These are phyloP conservation scores for Odontesthes bonariensis DNA, from an alignment of 2,113 vertebrate genomes.

Conservation along the genomic window DNA sequence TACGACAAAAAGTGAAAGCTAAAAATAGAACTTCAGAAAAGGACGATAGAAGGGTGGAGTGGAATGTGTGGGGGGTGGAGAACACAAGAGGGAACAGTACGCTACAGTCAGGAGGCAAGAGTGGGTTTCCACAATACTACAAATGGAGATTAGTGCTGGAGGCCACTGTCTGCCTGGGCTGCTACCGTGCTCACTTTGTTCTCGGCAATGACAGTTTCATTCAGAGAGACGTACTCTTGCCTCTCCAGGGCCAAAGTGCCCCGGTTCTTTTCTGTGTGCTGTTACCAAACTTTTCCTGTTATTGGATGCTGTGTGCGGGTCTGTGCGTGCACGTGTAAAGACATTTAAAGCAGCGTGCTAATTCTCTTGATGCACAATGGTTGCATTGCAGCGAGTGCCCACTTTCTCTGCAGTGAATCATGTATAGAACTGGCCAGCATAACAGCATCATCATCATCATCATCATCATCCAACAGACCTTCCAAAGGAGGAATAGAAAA, in stretches of 20 bases:
- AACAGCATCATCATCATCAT: too few species aligned
- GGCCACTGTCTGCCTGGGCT: constrained; percentile 58
- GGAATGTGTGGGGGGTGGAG: constrained; percentile 5
- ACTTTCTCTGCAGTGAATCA: constrained; percentile 12
- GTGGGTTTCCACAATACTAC: constrained; percentile 39
- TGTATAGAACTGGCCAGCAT: background rate
- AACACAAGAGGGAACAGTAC: constrained; percentile 16
- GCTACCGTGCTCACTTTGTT: constrained; percentile 72
- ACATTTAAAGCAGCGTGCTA: background rate
- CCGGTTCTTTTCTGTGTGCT: constrained; percentile 25
- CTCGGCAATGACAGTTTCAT: constrained; percentile 70
- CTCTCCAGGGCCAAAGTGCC: constrained; percentile 50
- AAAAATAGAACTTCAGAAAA: constrained; percentile 39
- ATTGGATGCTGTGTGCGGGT: constrained; percentile 8
- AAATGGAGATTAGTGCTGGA: constrained; percentile 64
- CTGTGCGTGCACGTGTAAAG: background rate
- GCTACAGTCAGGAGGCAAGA: constrained; percentile 29
- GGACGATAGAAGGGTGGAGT: constrained; percentile 1
- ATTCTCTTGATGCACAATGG: constrained; percentile 15
- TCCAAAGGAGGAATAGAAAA: background rate
- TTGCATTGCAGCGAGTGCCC: constrained; percentile 3
- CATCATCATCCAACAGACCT: background rate
- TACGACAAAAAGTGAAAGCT: background rate
- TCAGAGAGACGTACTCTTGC: constrained; percentile 57
- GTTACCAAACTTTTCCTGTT: constrained; percentile 47